phyloP scores from a whole-genome alignment of 2,113 vertebrate species.

The Podiceps cristatus region DNA sequence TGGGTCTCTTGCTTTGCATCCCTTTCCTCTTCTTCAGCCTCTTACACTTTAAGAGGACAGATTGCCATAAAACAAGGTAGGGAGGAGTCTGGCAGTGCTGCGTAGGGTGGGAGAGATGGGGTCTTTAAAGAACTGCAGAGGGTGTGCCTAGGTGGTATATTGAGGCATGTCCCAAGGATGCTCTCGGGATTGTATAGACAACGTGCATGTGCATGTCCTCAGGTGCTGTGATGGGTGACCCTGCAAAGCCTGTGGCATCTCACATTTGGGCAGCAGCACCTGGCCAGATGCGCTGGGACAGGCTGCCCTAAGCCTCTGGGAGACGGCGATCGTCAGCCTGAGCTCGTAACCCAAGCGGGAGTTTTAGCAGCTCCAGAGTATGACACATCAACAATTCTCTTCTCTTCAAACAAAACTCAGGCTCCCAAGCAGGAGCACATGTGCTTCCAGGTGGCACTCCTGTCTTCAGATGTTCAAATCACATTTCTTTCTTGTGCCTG shows the following conservation, averaged over 20 bases:
- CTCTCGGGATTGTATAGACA: neutral
- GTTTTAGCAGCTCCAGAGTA: neutral
- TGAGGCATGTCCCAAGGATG: neutral
- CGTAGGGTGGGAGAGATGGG: neutral
- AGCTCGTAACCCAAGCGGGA: neutral
- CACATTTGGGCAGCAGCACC: rapidly evolving
- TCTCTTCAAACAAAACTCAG: neutral
- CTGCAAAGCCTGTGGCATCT: neutral
- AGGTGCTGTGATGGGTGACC: neutral
- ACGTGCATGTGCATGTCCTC: rapidly evolving
- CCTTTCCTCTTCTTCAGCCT: neutral
- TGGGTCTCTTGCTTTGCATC: neutral
- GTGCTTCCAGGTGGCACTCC: conserved; percentile 13
- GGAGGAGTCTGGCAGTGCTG: neutral
- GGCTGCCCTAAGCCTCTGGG: neutral
- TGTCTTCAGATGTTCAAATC: neutral
- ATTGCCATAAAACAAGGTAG: neutral
- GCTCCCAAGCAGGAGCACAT: neutral
- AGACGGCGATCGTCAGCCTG: rapidly evolving
- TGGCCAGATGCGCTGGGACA: neutral
- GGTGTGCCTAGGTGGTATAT: rapidly evolving
- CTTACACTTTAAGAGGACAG: neutral
- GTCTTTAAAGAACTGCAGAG: neutral
- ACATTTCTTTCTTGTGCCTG: neutral
- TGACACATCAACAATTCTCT: neutral